Evolutionary conservation across 2,888 invertebrate genomes (phyloP).

Genomic region (Hirtodrosophila cameraria): DNA sequence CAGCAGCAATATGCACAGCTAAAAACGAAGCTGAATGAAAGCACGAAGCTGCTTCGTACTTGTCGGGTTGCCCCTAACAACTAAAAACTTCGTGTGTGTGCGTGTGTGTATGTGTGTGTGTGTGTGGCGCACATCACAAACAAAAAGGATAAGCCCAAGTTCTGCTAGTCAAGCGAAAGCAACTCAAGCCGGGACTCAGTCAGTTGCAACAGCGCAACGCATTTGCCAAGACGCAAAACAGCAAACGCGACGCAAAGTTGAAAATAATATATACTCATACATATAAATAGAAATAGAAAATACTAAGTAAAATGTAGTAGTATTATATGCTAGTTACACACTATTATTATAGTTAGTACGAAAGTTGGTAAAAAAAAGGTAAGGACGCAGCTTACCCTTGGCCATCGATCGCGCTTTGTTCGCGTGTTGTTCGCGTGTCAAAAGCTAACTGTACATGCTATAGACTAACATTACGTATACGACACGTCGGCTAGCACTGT

Average conservation of each 20-base stretch:
- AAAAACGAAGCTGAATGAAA: slow-evolving; percentile 28
- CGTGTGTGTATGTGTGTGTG: too few species aligned
- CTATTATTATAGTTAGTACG: slow-evolving; percentile 6
- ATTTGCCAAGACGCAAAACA: slow-evolving; percentile 71
- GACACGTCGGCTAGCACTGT: slow-evolving; percentile 36
- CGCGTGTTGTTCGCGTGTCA: slow-evolving; percentile 40
- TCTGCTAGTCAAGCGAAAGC: slow-evolving; percentile 42
- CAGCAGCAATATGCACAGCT: slow-evolving; percentile 16
- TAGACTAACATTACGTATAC: slow-evolving; percentile 39
- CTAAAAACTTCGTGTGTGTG: slow-evolving; percentile 66
- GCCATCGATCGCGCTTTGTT: slow-evolving; percentile 64
- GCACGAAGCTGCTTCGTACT: slow-evolving; percentile 28
- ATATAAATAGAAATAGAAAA: too few species aligned
- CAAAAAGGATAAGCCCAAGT: slow-evolving; percentile 73
- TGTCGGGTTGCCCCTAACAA: slow-evolving; percentile 65
- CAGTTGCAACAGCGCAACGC: slow-evolving; percentile 76
- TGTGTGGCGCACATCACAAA: slow-evolving; percentile 40
- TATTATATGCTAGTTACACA: too few species aligned
- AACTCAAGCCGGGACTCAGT: slow-evolving; percentile 72
- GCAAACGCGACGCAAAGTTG: slow-evolving; percentile 20
- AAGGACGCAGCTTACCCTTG: slow-evolving; percentile 49
- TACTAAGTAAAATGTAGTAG: too few species aligned
- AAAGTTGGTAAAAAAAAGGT: slow-evolving; percentile 37
- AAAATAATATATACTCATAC: background rate
- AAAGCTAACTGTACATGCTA: too few species aligned